Percentiles rank a stretch among this genome's conserved stretches.
These are phyloP conservation scores for Drosophila hydei DNA, from an alignment of 1,140 invertebrate genomes.

Conservation along the genomic window DNA sequence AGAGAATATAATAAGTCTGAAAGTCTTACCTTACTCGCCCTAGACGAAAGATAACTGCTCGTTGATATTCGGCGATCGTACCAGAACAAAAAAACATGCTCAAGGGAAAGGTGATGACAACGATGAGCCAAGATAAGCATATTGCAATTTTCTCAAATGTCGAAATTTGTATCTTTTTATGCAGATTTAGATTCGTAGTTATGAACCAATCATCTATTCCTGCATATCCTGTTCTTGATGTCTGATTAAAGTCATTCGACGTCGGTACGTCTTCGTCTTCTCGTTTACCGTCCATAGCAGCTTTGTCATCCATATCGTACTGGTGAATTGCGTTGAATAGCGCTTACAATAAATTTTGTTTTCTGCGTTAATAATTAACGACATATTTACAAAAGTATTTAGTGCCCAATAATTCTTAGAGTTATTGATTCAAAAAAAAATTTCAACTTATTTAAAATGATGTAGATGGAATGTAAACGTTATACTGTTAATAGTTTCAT, in stretches of 20 bases:
- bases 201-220: no score
- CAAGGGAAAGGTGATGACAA: slow-evolving; percentile 91
- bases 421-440: background rate
- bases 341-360: background rate
- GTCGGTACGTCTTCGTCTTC: background rate
- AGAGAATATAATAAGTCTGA: no score
- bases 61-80: slow-evolving; percentile 88
- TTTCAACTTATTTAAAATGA: no score
- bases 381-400: background rate
- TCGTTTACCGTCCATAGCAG: background rate
- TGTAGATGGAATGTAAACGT: no score
- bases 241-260: no score
- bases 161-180: slow-evolving; percentile 16
- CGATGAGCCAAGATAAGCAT: slow-evolving; percentile 88
- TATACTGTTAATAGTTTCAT: no score
- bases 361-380: background rate
- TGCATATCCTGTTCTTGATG: no score
- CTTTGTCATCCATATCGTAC: background rate
- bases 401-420: background rate
- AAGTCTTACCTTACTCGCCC: slow-evolving; percentile 88
- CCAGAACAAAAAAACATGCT: slow-evolving; percentile 92
- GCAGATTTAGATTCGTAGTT: no score
- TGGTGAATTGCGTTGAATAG: background rate
- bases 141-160: slow-evolving; percentile 89
- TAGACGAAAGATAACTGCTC: slow-evolving; percentile 93